Evolutionary conservation across 64 coral and sea anemone species (phyloP), one percentile per base, ranked within the genome.

Genomic region (Dendronephthya gigantea): DNA sequence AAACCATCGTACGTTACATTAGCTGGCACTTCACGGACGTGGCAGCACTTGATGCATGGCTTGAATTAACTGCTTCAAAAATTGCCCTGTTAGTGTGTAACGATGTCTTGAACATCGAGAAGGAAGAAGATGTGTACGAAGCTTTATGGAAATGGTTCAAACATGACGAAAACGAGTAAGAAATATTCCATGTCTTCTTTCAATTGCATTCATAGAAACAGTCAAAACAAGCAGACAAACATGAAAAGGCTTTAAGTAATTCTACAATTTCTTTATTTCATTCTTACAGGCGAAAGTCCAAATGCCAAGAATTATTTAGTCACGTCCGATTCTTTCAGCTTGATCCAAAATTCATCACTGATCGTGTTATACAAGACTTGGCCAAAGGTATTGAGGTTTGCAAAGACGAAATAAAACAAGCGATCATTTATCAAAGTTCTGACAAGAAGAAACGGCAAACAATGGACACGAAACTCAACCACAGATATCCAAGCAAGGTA

Each of bases 121-220:
- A 66, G 22, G 58, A 66, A 66, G 58, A 66, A 66, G 58, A 66
- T 66, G 58, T 66, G 3, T 66, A 66, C 29, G 58, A 66, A 66
- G 58, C 58, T 15, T n/a, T 66, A n/a, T 66, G 58, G 58, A 66
- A 66, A 66, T 66, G 58, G 58, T 66, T 66, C 29, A 66, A 66
- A 66, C 58, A 66, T 15, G 58, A 66, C 29, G 58, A 66, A 15
- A 4, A 15, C 19, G 29, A 66, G 58, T 66, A 66, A n/a, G 19
- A 66, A 17, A 55, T 10, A 11, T 55, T 55, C 10, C 17, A 55
- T 55, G 10, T 17, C 17, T 17, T 55, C 10, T 55, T 11, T 55
- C 17, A 55, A 11, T 55, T 55, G 10, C n/a, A n/a, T n/a, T n/a
- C n/a, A n/a, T n/a, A n/a, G n/a, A n/a, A n/a, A n/a, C n/a, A n/a